phyloP scores from a whole-genome alignment of 2,113 vertebrate genomes.

The Cinclus cinclus region DNA sequence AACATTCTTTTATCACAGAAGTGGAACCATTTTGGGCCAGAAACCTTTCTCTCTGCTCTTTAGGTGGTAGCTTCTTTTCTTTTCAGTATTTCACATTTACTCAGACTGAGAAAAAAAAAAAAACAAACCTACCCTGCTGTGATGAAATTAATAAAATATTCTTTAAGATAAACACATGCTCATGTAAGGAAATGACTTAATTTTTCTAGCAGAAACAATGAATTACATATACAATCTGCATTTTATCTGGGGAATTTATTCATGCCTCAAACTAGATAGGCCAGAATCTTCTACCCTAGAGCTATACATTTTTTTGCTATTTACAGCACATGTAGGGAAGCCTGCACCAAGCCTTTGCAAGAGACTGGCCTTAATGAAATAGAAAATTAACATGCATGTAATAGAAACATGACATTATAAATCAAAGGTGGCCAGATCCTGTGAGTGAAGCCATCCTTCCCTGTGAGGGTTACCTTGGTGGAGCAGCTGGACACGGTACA shows the following conservation, averaged over 20 bases:
- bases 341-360: neutral
- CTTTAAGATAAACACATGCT: neutral
- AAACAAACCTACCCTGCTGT: neutral
- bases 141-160: neutral
- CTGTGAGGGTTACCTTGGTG: slow-evolving; percentile 86
- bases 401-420: neutral
- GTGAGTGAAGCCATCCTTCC: neutral
- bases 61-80: neutral
- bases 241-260: neutral
- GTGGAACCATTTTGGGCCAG: neutral
- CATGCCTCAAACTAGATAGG: neutral
- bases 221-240: neutral
- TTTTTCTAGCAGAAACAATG: neutral
- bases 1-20: neutral
- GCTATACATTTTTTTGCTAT: neutral
- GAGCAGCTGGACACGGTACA: slow-evolving; percentile 92
- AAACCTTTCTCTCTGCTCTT: neutral
- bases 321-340: neutral
- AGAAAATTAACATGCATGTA: neutral
- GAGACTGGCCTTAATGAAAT: neutral
- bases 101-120: neutral
- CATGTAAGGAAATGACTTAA: neutral
- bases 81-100: neutral
- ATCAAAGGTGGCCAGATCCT: neutral
- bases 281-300: neutral